phyloP scores from a whole-genome alignment of 2,113 vertebrate genomes.

The Cryptotis parvus region DNA sequence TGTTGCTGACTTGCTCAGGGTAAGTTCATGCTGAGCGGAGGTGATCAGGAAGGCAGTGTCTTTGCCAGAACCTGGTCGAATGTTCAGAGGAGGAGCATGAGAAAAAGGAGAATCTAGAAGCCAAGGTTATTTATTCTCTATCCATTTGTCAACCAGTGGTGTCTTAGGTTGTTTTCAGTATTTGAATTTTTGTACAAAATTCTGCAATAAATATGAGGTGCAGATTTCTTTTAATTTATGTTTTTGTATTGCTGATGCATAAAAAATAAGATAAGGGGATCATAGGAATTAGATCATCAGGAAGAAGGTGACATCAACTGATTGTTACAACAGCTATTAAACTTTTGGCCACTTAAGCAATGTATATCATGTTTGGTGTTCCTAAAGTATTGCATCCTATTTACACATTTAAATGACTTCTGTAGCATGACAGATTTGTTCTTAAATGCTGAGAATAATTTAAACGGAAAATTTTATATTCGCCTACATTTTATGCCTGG shows the following conservation, averaged over 20 bases:
- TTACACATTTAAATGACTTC: conserved; percentile 61
- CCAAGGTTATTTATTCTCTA: too few relatives aligned
- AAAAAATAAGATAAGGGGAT: too few relatives aligned
- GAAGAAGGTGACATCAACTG: not conserved
- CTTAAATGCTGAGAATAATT: conserved; percentile 60
- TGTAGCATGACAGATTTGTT: conserved; percentile 67
- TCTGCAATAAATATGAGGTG: too few relatives aligned
- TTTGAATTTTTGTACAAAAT: too few relatives aligned
- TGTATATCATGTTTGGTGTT: conserved; percentile 42
- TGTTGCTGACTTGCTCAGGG: not conserved
- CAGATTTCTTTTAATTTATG: too few relatives aligned
- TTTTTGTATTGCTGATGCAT: too few relatives aligned
- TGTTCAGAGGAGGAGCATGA: not conserved
- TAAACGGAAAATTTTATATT: conserved; percentile 65
- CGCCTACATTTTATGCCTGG: conserved; percentile 46
- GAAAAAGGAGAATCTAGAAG: conserved; percentile 10
- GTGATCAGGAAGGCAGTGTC: too few relatives aligned
- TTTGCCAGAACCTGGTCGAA: not conserved
- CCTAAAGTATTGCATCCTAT: conserved; percentile 45
- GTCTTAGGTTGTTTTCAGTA: too few relatives aligned
- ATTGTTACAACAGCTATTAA: conserved; percentile 56
- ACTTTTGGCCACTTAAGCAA: conserved; percentile 30
- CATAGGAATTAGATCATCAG: too few relatives aligned
- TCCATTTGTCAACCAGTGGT: too few relatives aligned
- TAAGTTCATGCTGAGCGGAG: too few relatives aligned